Evolutionary conservation across 2,113 vertebrate genomes (phyloP).

Genomic region (Grammomys surdaster): DNA sequence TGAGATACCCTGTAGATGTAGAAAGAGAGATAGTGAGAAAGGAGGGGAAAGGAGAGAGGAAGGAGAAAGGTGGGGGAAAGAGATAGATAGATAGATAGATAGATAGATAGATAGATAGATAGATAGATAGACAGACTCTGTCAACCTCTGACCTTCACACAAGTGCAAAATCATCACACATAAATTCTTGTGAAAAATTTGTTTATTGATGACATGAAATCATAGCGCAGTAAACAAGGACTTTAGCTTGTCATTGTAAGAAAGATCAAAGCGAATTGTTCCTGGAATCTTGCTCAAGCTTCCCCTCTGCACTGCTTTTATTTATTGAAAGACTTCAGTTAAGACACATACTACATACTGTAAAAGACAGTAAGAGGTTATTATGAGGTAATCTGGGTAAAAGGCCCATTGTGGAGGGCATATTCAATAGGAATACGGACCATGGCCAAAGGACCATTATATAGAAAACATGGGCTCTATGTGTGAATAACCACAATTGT

Average conservation of each 20-base stretch:
- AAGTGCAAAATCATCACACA: neutral
- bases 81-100: no score
- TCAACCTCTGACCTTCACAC: no score
- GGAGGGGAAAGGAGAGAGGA: neutral
- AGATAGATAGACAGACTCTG: neutral
- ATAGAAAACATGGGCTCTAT: neutral
- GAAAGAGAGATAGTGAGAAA: neutral
- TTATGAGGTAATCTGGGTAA: neutral
- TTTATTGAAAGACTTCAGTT: neutral
- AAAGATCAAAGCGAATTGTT: no score
- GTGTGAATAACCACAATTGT: neutral
- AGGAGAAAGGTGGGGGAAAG: neutral
- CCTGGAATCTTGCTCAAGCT: neutral
- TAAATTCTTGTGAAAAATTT: no score
- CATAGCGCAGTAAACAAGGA: neutral
- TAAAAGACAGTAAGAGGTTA: neutral
- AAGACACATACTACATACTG: no score
- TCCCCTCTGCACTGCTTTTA: neutral
- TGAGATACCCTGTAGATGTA: neutral
- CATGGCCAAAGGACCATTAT: neutral
- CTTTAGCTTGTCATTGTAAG: neutral
- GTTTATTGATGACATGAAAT: neutral
- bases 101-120: neutral
- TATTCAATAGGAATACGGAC: no score
- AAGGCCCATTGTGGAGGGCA: neutral